A percentile compares a stretch with the other conserved stretches of the same genome.
Conservation (phyloP, 1,140 invertebrate species). For the Chrysomallon squamiferum region DNA sequence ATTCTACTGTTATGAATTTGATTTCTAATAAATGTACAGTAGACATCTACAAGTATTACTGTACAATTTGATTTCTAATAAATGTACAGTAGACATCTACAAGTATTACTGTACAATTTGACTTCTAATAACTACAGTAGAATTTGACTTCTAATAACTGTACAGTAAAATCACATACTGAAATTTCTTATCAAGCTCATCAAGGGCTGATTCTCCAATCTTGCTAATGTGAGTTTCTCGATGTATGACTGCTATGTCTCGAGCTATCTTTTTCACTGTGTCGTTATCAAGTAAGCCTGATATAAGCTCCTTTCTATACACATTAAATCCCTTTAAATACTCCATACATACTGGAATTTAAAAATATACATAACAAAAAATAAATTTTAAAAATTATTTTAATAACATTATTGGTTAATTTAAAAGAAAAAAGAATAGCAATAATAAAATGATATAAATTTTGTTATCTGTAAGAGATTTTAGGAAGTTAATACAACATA, state of each 20-base stretch:
- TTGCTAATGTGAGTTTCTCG: slow-evolving; percentile 29
- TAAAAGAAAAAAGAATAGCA: too few relatives aligned
- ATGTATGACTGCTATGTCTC: slow-evolving; percentile 36
- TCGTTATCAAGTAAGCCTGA: slow-evolving; percentile 18
- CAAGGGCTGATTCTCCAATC: slow-evolving; percentile 19
- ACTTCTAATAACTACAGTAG: too few relatives aligned
- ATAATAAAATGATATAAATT: neutral
- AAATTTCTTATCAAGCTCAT: slow-evolving; percentile 23
- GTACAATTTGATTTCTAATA: too few relatives aligned
- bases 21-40: too few relatives aligned
- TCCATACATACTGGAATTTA: slow-evolving; percentile 43
- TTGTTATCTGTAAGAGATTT: too few relatives aligned
- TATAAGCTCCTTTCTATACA: slow-evolving; percentile 29
- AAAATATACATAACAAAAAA: neutral
- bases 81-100: neutral
- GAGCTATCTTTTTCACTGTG: slow-evolving; percentile 24
- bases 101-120: too few relatives aligned
- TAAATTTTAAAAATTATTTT: neutral
- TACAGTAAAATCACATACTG: slow-evolving; percentile 16
- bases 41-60: neutral
- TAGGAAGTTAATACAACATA: too few relatives aligned
- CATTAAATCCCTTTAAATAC: slow-evolving; percentile 26
- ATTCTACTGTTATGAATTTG: too few relatives aligned
- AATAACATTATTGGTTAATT: neutral
- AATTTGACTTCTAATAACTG: too few relatives aligned